Percentiles rank a stretch among this genome's conserved stretches.
These are phyloP conservation scores for Fundulus diaphanus DNA, from an alignment of 2,797 vertebrate species.

Conservation along the genomic window DNA sequence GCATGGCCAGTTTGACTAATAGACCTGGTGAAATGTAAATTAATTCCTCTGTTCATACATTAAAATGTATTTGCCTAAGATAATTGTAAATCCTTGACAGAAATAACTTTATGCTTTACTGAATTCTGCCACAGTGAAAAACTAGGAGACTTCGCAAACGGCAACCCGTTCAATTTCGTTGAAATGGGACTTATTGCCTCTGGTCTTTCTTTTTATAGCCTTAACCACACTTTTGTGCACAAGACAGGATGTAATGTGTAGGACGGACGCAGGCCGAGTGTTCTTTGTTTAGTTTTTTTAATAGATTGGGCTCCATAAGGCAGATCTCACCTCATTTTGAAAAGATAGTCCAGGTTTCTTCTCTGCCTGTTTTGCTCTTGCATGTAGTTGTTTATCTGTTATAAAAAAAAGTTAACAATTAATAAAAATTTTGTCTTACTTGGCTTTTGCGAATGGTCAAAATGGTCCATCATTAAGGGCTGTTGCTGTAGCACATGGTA, in stretches of 20 bases:
- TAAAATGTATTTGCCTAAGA: not conserved
- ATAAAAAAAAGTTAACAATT: not conserved
- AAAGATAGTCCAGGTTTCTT: not conserved
- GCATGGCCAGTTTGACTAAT: not conserved
- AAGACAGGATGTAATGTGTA: constrained; percentile 48
- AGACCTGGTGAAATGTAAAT: not conserved
- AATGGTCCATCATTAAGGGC: not conserved
- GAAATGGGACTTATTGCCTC: not conserved
- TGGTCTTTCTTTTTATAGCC: constrained; percentile 18
- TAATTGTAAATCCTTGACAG: not conserved
- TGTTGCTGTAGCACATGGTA: not conserved
- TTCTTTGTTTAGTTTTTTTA: constrained; percentile 46
- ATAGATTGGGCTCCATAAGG: not conserved
- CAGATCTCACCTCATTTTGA: not conserved
- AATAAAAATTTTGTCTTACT: not conserved
- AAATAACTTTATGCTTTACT: not conserved
- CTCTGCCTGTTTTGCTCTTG: not conserved
- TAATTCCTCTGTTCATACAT: not conserved
- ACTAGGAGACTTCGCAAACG: not conserved
- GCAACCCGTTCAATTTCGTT: not conserved
- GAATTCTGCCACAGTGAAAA: not conserved
- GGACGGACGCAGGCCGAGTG: constrained; percentile 38
- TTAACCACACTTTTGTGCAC: not conserved
- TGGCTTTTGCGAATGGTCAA: not conserved
- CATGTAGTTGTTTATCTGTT: not conserved